phyloP scores from a whole-genome alignment of 2,113 vertebrate species.

The Callopanchax toddi region DNA sequence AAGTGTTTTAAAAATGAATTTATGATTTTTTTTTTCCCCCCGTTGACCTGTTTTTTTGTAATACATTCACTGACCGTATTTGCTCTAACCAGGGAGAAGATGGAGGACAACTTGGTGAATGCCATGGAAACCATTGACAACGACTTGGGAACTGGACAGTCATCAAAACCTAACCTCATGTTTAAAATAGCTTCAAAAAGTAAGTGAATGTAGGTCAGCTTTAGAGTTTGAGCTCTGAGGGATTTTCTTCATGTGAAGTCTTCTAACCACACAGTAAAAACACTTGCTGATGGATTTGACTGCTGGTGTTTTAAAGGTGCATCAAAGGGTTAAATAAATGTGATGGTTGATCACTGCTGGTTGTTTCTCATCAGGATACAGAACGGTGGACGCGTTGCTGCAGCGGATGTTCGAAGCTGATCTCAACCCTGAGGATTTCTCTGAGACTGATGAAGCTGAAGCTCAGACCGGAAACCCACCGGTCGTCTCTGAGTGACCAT shows the following conservation, averaged over 20 bases:
- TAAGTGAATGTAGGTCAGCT: slow-evolving; percentile 64
- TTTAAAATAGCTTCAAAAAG: slow-evolving; percentile 93
- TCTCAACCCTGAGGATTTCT: slow-evolving; percentile 84
- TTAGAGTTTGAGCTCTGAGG: no score
- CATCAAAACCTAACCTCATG: slow-evolving; percentile 67
- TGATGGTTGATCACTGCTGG: no score
- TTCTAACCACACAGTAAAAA: no score
- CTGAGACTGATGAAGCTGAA: slow-evolving; percentile 77
- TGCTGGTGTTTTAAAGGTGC: no score
- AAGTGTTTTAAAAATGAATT: no score
- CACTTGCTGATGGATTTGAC: no score
- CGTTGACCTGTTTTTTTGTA: neutral
- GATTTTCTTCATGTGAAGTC: no score
- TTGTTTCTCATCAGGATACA: slow-evolving; percentile 90
- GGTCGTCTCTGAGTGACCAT: slow-evolving; percentile 61
- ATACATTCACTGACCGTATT: neutral
- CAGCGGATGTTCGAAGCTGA: slow-evolving; percentile 94
- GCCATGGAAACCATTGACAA: slow-evolving; percentile 82
- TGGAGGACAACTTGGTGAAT: slow-evolving; percentile 80
- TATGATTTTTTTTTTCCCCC: neutral
- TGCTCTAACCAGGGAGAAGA: slow-evolving; percentile 75
- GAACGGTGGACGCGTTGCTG: slow-evolving; percentile 88
- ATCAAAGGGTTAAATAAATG: no score
- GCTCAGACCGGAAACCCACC: slow-evolving; percentile 61
- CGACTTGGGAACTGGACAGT: slow-evolving; percentile 42